These are phyloP conservation scores for Latrodectus hesperus DNA, from an alignment of 2,888 invertebrate genomes.

Conservation along the genomic window DNA sequence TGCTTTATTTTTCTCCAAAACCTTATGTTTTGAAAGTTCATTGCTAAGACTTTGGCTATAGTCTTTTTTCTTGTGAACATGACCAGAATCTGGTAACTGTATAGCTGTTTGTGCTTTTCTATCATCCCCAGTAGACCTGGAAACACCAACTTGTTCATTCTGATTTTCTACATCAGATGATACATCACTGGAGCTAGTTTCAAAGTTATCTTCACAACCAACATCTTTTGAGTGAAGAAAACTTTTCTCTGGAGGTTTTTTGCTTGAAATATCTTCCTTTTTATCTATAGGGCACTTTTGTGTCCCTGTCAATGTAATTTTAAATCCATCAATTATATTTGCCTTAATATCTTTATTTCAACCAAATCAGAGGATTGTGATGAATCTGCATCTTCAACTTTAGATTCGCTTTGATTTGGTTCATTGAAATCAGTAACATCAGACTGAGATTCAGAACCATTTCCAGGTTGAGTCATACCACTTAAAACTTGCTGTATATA, in stretches of 20 bases:
- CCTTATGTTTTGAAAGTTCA: constrained; percentile 25
- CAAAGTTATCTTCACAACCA: constrained; percentile 21
- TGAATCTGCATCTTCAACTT: constrained; percentile 2
- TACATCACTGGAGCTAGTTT: constrained; percentile 43
- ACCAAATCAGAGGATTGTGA: background rate
- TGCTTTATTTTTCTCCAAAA: constrained; percentile 14
- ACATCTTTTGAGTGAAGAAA: constrained; percentile 17
- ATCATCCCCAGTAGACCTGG: constrained; percentile 44
- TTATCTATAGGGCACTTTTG: constrained; percentile 47
- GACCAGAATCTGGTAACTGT: constrained; percentile 31
- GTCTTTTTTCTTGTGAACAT: constrained; percentile 23
- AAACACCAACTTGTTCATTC: constrained; percentile 33
- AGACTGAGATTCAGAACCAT: background rate
- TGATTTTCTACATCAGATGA: constrained; percentile 43
- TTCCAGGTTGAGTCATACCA: constrained; percentile 44
- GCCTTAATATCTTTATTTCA: constrained; percentile 6
- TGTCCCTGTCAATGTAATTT: constrained; percentile 62
- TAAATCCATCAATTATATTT: constrained; percentile 34
- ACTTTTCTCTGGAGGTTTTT: background rate
- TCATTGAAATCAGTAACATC: constrained; percentile 2
- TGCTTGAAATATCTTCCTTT: constrained; percentile 1
- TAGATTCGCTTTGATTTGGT: background rate
- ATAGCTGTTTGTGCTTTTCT: constrained; percentile 32
- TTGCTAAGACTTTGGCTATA: constrained; percentile 34
- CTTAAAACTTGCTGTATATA: constrained; percentile 61